Base-by-base conservation (phyloP, 2,888 invertebrate genomes). In the Alloscopus bannaensis region DNA sequence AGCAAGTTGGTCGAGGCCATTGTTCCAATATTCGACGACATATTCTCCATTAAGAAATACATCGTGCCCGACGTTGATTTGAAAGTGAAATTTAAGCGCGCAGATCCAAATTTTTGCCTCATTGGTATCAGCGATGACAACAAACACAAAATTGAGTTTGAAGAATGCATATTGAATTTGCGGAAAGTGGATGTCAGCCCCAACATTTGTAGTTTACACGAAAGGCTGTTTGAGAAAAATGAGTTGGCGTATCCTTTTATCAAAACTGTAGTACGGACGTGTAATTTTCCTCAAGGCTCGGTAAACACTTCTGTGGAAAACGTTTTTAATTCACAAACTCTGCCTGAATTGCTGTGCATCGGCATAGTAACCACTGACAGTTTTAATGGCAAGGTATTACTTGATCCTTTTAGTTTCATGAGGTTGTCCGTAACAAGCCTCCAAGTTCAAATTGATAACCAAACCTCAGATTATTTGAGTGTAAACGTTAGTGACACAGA, bases 101-200 rank as follows among this genome's bases (percentile, higher is more conserved):
- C 31, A 11, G 2, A 26, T 4, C 50, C 13, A 16, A 50, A 55
- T 29, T 40, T 55, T 11, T 50, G 50, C 31, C 24, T 66, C 3
- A n/a, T 57, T 40, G 6, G 26, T n/a, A 2, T 16, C 6, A 4
- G 3, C 1, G 55, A 36, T 18, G n/a, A 16, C 1, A 24, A 11
- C 13, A 36, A 8, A 11, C 57, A 68, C 42, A 68, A 57, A 22
- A 24, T 68, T n/a, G 57, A 40, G 1, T 68, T 68, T 68, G 68
- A 68, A 6, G 16, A 36, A 8, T 68, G 68, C 40, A 28, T 55
- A 1, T 29, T 68, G 11, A 11, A 50, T 57, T n/a, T 68, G 8
- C 4, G 40, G n/a, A 68, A 68, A 20, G 31, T 68, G 2, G 55
- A 50, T 1, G 26, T 55, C 0, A 22, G 8, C 1, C 31, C 50